phyloP scores from a whole-genome alignment of 2,888 invertebrate genomes.

The Hyalella azteca region DNA sequence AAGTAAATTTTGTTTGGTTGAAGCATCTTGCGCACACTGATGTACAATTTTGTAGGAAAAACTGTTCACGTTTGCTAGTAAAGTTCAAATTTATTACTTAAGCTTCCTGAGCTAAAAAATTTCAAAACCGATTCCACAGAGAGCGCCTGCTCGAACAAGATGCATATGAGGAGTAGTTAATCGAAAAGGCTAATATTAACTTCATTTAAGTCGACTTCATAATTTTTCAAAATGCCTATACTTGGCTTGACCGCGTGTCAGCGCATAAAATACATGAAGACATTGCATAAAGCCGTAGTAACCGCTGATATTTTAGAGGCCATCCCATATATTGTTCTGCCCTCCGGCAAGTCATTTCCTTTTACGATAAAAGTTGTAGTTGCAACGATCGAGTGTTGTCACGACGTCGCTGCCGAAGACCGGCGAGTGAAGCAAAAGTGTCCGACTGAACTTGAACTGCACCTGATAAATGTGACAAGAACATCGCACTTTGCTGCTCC shows the following conservation, averaged over 20 bases:
- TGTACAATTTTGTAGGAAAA: no score
- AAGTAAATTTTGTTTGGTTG: no score
- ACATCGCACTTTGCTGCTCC: background rate
- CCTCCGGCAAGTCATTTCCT: background rate
- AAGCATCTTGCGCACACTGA: no score
- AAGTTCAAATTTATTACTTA: no score
- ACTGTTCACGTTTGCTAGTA: no score
- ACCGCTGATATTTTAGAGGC: background rate
- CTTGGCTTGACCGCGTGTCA: no score
- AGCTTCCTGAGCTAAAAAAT: no score
- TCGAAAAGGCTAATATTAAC: no score
- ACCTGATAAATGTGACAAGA: slow-evolving; percentile 1
- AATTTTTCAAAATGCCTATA: no score
- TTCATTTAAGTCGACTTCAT: no score
- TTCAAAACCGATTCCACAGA: background rate
- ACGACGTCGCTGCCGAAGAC: background rate
- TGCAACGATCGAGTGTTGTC: background rate
- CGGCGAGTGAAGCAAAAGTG: background rate
- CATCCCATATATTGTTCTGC: background rate
- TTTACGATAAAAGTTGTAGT: background rate
- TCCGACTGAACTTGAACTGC: slow-evolving; percentile 7
- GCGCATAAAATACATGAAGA: no score
- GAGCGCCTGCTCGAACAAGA: background rate
- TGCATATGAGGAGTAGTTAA: background rate
- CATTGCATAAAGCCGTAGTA: no score